Evolutionary conservation across 2,888 invertebrate genomes (phyloP).

Genomic region (Plagodis dolabraria): DNA sequence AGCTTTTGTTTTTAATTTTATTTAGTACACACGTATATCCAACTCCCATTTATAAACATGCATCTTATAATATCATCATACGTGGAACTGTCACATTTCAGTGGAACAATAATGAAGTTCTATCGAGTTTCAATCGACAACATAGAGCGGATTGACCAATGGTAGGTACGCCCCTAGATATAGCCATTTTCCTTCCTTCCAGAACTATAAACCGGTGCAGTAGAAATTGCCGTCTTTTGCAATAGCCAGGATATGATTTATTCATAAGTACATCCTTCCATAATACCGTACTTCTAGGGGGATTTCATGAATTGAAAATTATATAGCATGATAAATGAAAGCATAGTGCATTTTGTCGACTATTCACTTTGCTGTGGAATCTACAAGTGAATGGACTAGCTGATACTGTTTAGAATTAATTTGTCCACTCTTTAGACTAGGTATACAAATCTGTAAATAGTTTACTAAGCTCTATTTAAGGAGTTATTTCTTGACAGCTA

Average conservation of each 20-base stretch:
- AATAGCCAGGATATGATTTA: constrained; percentile 58
- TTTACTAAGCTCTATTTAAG: too few relatives aligned
- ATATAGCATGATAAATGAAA: not conserved
- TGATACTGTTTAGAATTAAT: too few relatives aligned
- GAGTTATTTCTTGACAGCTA: too few relatives aligned
- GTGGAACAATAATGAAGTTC: not conserved
- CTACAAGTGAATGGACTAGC: too few relatives aligned
- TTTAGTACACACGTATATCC: too few relatives aligned
- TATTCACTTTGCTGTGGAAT: not conserved
- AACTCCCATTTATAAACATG: too few relatives aligned
- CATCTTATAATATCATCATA: too few relatives aligned
- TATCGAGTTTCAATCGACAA: constrained; percentile 17
- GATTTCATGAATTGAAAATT: constrained; percentile 4
- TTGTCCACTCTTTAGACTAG: too few relatives aligned
- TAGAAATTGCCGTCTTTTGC: constrained; percentile 59
- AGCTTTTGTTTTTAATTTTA: too few relatives aligned
- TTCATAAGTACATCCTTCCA: constrained; percentile 44
- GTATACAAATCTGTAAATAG: too few relatives aligned
- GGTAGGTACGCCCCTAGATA: constrained; percentile 19
- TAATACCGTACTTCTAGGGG: constrained; percentile 12
- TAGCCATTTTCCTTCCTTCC: constrained; percentile 49
- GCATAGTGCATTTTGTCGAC: not conserved
- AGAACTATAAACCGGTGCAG: constrained; percentile 54
- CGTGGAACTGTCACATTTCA: too few relatives aligned
- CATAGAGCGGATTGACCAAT: not conserved